Conservation (phyloP, 2,113 vertebrate species). For the Leptocoma aspasia region DNA sequence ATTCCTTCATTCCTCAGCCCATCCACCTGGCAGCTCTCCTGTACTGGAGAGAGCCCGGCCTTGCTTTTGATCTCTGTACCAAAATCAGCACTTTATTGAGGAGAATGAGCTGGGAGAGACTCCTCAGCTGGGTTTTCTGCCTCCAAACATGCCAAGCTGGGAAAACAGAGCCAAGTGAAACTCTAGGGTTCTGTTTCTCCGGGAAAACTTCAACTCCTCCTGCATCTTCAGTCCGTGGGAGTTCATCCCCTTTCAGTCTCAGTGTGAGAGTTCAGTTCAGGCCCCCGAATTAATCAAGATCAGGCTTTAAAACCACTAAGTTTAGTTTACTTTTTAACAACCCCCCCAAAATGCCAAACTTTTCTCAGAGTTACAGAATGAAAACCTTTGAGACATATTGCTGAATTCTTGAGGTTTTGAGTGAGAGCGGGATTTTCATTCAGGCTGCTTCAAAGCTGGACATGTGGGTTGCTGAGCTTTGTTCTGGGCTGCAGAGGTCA, state of each 20-base stretch:
- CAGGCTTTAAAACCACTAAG: background rate
- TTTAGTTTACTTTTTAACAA: background rate
- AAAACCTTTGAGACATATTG: background rate
- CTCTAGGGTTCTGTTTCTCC: background rate
- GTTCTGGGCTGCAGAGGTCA: background rate
- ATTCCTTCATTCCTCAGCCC: background rate
- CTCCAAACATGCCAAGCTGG: background rate
- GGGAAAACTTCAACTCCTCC: background rate
- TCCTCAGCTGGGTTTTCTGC: background rate
- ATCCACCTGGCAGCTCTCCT: background rate
- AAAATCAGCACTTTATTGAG: background rate
- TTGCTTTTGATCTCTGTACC: background rate
- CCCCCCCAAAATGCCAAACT: background rate
- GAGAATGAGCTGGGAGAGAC: background rate
- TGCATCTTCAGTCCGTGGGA: background rate
- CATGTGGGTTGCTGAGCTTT: fast-evolving
- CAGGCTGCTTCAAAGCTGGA: background rate
- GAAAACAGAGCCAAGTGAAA: background rate
- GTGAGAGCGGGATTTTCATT: background rate
- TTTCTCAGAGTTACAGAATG: background rate
- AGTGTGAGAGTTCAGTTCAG: background rate
- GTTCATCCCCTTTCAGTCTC: background rate
- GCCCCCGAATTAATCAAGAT: background rate
- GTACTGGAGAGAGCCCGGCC: fast-evolving
- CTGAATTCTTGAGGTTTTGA: background rate